Conservation (phyloP, 2,797 vertebrate genomes). For the Sarcoramphus papa region DNA sequence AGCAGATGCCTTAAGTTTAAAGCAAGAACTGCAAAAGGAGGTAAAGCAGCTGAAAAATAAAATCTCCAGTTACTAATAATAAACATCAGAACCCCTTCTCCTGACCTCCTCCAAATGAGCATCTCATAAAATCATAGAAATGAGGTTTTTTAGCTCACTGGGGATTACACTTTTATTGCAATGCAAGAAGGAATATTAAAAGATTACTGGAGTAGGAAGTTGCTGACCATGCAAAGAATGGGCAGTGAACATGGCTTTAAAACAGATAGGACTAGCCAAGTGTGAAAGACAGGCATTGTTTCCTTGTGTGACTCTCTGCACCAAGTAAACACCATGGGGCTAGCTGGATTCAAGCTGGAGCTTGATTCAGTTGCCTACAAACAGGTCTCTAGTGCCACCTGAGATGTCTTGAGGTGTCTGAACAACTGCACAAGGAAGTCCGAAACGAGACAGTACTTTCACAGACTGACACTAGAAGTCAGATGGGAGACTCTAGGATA, state of each 20-base stretch:
- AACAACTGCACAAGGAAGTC: background rate
- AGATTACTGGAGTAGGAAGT: background rate
- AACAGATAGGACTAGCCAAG: background rate
- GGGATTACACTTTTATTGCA: background rate
- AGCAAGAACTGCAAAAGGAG: background rate
- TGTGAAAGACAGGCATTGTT: conserved; percentile 17
- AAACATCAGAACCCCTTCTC: background rate
- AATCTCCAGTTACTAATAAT: background rate
- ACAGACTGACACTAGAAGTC: background rate
- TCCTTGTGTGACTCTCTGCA: background rate
- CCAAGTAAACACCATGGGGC: fast-evolving
- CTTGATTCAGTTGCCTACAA: background rate
- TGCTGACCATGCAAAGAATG: background rate
- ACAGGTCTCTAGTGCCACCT: background rate
- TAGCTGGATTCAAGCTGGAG: background rate
- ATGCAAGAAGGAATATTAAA: background rate
- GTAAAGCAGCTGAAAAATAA: background rate
- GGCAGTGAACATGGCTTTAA: background rate
- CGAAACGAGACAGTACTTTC: background rate
- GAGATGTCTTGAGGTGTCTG: background rate
- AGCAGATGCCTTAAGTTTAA: background rate
- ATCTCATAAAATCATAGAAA: background rate
- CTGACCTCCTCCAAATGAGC: background rate
- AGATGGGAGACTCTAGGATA: background rate
- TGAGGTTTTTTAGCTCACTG: background rate